Percentiles rank a stretch among this genome's conserved stretches.
phyloP scores from a whole-genome alignment of 2,888 invertebrate genomes.

The Heliconius charithonia region DNA sequence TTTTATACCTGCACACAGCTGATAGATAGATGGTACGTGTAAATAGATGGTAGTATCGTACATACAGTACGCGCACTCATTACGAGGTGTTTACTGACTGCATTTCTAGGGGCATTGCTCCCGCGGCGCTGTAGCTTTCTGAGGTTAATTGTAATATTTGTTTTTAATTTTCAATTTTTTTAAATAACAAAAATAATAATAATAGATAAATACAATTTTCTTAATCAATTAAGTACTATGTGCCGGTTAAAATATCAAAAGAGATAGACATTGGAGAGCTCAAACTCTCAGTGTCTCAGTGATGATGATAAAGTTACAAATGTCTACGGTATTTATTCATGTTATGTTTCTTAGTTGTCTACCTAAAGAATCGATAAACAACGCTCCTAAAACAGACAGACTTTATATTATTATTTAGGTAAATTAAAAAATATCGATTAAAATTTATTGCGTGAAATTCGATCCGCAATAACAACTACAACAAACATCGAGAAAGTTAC shows the following conservation, averaged over 20 bases:
- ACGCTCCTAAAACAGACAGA: no score
- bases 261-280: no score
- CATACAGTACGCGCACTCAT: constrained; percentile 28
- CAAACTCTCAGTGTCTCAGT: no score
- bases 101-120: constrained; percentile 37
- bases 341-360: background rate
- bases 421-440: background rate
- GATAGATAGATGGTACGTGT: constrained; percentile 22
- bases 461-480: background rate
- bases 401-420: background rate
- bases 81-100: constrained; percentile 41
- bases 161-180: background rate
- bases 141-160: constrained; percentile 10
- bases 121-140: constrained; percentile 7
- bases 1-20: constrained; percentile 11
- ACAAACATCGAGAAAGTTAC: background rate
- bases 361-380: background rate
- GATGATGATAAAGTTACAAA: no score
- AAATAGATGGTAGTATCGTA: constrained; percentile 26
- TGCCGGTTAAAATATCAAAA: no score
- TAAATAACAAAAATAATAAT: background rate
- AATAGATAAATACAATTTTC: no score
- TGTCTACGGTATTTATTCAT: background rate
- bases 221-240: background rate
- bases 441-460: background rate